Evolutionary conservation across 1,140 invertebrate genomes (phyloP), one percentile per base, ranked within the genome.

Genomic region (Saccostrea glomerata): DNA sequence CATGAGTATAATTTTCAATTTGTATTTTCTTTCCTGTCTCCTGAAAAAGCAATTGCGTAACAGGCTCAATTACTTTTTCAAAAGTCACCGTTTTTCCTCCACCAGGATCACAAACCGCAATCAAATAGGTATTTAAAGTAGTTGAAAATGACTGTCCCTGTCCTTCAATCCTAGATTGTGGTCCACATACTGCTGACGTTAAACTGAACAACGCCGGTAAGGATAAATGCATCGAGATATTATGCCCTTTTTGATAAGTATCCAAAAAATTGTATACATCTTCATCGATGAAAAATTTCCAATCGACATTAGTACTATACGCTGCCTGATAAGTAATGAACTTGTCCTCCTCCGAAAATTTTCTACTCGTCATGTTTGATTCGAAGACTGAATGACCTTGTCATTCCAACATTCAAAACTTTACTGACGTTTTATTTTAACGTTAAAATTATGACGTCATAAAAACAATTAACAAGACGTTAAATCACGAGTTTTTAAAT

Each of bases 391-490:
- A n/a, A n/a, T n/a, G n/a, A n/a, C n/a, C n/a, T n/a, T n/a, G n/a
- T n/a, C n/a, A n/a, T n/a, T n/a, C n/a, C n/a, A n/a, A n/a, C n/a
- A n/a, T n/a, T n/a, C n/a, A n/a, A n/a, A n/a, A n/a, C n/a, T n/a
- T n/a, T n/a, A n/a, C n/a, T n/a, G n/a, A n/a, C n/a, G n/a, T 63
- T 17, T 63, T 15, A 5, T 5, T 63, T 63, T 17, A 63, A 63
- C 60, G 60, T 63, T 63, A n/a, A 63, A 63, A 63, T 63, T 63
- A 63, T 63, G 60, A 63, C 60, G 60, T 63, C 60, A 12, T 63
- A 63, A 20, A 63, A 63, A 6, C 13, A 63, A 63, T 63, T 63
- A 63, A 63, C 60, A 2, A 17, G 60, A 63, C 60, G 60, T 63
- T 63, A 15, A 0, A 11, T 0, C 20, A 63, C 7, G 20, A 63